Conservation (phyloP, 2,888 invertebrate species). For the Tortricodes alternella region DNA sequence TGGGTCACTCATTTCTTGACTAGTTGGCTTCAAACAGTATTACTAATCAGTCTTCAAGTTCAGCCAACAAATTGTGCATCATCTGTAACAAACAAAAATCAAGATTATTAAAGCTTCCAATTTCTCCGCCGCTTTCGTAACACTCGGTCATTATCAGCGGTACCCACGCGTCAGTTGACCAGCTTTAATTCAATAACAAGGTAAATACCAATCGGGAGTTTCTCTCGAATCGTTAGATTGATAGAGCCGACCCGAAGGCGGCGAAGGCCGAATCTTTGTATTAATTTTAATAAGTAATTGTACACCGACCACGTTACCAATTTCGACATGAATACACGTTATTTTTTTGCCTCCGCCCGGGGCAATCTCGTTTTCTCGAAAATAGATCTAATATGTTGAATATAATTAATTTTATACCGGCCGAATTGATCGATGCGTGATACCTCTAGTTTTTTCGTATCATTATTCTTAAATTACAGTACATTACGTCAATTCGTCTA, state of each 20-base stretch:
- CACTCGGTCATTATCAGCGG: background rate
- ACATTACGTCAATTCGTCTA: conserved; percentile 72
- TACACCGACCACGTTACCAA: conserved; percentile 72
- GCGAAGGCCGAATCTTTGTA: conserved; percentile 67
- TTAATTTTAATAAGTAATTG: conserved; percentile 79
- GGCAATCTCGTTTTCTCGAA: conserved; percentile 79
- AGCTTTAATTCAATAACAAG: conserved; percentile 26
- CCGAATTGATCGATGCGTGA: conserved; percentile 77
- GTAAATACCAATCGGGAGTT: conserved; percentile 20
- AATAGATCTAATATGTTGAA: conserved; percentile 80
- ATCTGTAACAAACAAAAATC: conserved; percentile 73
- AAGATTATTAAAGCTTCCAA: too few species aligned
- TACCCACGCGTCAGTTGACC: background rate
- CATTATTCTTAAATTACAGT: conserved; percentile 77
- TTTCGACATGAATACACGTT: conserved; percentile 75
- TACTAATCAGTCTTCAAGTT: conserved; percentile 73
- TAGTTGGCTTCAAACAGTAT: conserved; percentile 60
- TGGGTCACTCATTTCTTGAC: conserved; percentile 62
- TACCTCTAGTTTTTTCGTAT: conserved; percentile 63
- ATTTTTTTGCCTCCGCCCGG: conserved; percentile 59
- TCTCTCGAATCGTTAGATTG: conserved; percentile 41
- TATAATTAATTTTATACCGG: conserved; percentile 78
- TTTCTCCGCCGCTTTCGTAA: background rate
- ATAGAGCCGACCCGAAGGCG: conserved; percentile 45
- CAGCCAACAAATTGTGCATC: conserved; percentile 58